Evolutionary conservation across 2,797 vertebrate genomes (phyloP).

Genomic region (Lithobates sylvaticus): DNA sequence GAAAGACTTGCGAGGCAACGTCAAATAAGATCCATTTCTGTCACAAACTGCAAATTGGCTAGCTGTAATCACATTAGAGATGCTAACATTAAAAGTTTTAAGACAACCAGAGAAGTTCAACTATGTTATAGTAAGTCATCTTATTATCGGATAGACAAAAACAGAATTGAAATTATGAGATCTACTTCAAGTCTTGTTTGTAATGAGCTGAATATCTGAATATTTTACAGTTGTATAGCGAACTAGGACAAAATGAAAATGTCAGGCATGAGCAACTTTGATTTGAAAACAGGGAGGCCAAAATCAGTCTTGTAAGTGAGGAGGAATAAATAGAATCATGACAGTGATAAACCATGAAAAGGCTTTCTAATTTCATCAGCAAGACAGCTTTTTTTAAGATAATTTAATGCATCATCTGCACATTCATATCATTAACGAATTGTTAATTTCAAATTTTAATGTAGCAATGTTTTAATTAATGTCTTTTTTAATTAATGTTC

Average conservation of each 20-base stretch:
- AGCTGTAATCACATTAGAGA: no score
- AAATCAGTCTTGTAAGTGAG: constrained; percentile 33
- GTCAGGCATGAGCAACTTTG: not conserved
- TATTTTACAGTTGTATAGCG: constrained; percentile 1
- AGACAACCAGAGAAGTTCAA: no score
- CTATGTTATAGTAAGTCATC: not conserved
- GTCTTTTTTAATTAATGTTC: constrained; percentile 56
- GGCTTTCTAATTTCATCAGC: constrained; percentile 55
- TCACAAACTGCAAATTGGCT: no score
- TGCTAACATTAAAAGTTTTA: no score
- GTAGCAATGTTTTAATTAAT: not conserved
- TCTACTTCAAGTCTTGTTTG: constrained; percentile 8
- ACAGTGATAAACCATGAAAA: constrained; percentile 57
- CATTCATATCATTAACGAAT: constrained; percentile 50
- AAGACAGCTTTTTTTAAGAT: constrained; percentile 41
- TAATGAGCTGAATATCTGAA: constrained; percentile 7
- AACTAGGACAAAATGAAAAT: constrained; percentile 15
- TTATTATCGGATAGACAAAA: not conserved
- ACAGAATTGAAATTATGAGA: not conserved
- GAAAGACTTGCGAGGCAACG: no score
- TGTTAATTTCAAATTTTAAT: constrained; percentile 55
- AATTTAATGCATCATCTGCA: constrained; percentile 60
- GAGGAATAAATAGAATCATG: constrained; percentile 45
- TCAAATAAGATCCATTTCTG: no score
- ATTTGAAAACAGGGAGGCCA: constrained; percentile 17